A percentile compares a stretch with the other conserved stretches of the same genome.
Evolutionary conservation across 2,113 vertebrate species (phyloP).

Genomic region (Campylorhamphus procurvoides): DNA sequence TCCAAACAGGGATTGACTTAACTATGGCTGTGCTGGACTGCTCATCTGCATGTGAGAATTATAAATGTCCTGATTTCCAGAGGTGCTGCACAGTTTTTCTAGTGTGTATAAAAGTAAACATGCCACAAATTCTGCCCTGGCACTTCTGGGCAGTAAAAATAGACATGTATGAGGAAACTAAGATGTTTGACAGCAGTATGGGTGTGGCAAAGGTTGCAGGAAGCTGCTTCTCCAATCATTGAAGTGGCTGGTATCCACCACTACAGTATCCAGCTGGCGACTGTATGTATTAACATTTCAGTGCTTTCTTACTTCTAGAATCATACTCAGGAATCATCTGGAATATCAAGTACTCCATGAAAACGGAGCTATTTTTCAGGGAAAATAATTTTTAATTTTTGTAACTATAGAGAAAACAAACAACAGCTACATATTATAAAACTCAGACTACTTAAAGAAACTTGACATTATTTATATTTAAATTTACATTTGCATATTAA

Average conservation of each 20-base stretch:
- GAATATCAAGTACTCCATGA: background rate
- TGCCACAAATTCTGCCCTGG: background rate
- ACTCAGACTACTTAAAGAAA: background rate
- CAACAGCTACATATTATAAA: background rate
- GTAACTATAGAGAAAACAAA: background rate
- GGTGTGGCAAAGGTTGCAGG: background rate
- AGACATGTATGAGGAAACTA: background rate
- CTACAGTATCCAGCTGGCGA: background rate
- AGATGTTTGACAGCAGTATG: background rate
- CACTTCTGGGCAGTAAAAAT: background rate
- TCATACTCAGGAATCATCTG: background rate
- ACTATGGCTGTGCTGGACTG: background rate
- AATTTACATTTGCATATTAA: background rate
- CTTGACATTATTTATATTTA: background rate
- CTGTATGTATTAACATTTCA: background rate
- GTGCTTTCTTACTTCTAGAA: background rate
- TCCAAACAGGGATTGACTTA: background rate
- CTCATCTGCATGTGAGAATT: background rate
- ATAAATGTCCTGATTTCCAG: background rate
- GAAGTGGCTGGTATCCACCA: background rate
- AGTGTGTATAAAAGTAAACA: background rate
- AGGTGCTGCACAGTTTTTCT: background rate
- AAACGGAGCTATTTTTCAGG: background rate
- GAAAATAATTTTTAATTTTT: background rate
- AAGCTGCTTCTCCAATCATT: background rate